These are phyloP conservation scores for Halictus quadricinctus DNA, from an alignment of 2,888 invertebrate genomes.

Conservation along the genomic window DNA sequence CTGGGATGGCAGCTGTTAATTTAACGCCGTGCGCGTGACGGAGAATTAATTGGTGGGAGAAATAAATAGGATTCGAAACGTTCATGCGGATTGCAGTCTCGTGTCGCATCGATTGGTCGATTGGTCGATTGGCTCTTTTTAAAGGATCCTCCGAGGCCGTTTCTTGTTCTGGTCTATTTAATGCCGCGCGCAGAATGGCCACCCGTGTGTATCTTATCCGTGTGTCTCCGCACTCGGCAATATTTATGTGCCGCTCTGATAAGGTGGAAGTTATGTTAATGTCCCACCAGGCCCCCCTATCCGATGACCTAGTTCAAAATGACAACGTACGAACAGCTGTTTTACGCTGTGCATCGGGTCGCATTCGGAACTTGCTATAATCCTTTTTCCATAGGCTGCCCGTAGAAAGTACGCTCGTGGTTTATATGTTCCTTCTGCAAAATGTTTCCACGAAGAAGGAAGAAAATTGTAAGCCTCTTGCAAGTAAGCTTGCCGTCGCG, in stretches of 20 bases:
- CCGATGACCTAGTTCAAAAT: constrained; percentile 47
- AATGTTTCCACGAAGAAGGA: neutral
- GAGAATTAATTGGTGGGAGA: neutral
- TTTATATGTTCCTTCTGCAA: neutral
- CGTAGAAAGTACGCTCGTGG: constrained; percentile 3
- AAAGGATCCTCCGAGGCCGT: neutral
- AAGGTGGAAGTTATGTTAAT: constrained; percentile 43
- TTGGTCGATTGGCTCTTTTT: neutral
- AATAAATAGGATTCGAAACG: neutral
- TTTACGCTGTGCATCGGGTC: constrained; percentile 1
- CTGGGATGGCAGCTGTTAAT: neutral
- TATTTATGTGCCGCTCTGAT: constrained; percentile 17
- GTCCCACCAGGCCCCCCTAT: constrained; percentile 16
- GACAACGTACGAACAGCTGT: constrained; percentile 45
- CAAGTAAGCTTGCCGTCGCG: neutral
- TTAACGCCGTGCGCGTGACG: neutral
- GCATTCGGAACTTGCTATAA: neutral
- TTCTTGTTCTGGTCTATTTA: constrained; percentile 11
- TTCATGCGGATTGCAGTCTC: neutral
- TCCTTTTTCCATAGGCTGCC: neutral
- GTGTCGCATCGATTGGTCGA: neutral
- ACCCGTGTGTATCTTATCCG: neutral
- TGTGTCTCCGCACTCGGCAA: neutral
- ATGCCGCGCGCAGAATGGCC: neutral
- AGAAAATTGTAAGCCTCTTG: neutral